Percentiles rank a stretch among this genome's conserved stretches.
Conservation (phyloP, 2,888 invertebrate genomes). For the Crocallis elinguaria region DNA sequence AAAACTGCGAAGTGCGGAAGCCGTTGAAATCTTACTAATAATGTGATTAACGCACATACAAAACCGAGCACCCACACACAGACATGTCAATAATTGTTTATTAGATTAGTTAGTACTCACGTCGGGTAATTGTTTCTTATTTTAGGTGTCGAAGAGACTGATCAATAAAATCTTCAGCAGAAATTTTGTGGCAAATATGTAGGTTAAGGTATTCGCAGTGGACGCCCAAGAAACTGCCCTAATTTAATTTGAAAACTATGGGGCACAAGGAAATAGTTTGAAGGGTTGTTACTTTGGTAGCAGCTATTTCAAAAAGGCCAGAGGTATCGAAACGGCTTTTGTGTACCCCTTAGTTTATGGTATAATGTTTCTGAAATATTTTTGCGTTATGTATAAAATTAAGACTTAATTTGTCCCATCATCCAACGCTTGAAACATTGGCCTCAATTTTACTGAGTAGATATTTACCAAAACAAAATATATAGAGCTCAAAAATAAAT, state of each 20-base stretch:
- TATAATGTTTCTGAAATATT: no score
- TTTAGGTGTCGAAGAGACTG: conserved; percentile 3
- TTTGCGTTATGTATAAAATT: no score
- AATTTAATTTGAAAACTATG: conserved; percentile 76
- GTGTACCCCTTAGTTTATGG: no score
- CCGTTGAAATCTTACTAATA: conserved; percentile 63
- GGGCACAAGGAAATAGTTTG: conserved; percentile 74
- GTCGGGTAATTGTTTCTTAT: conserved; percentile 1
- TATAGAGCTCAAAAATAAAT: no score
- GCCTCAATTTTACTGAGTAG: no score
- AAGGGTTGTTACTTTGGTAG: conserved; percentile 38
- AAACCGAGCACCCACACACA: conserved; percentile 38
- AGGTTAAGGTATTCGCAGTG: conserved; percentile 39
- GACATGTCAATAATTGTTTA: conserved; percentile 50
- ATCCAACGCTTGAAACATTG: no score
- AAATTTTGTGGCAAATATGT: conserved; percentile 12
- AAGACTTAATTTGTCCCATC: no score
- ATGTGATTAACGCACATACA: conserved; percentile 54
- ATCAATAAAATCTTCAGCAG: conserved; percentile 14
- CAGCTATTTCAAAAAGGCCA: conserved; percentile 37
- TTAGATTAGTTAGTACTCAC: conserved; percentile 49
- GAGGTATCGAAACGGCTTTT: conserved; percentile 37
- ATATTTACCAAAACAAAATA: no score
- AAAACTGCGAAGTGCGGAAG: conserved; percentile 52
- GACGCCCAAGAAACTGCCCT: conserved; percentile 49